Percentiles rank a stretch among this genome's conserved stretches.
phyloP scores from a whole-genome alignment of 1,140 invertebrate genomes.

The Archivesica marissinica region DNA sequence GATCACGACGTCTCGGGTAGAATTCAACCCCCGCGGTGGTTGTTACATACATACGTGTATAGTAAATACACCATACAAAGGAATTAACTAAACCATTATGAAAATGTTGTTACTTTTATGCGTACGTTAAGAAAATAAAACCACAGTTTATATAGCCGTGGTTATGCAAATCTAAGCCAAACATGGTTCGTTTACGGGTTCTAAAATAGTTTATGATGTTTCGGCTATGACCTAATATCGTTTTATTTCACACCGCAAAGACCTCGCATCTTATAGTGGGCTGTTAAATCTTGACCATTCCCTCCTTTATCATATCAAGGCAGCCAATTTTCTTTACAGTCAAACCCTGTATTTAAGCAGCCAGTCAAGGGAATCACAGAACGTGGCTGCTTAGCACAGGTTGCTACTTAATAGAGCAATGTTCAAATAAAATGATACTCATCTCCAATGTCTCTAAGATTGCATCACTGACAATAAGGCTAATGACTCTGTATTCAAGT shows the following conservation, averaged over 20 bases:
- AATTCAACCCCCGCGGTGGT: background rate
- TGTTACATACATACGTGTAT: constrained; percentile 8
- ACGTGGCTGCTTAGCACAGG: too few relatives aligned
- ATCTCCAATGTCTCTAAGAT: too few relatives aligned
- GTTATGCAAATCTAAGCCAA: background rate
- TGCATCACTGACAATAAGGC: too few relatives aligned
- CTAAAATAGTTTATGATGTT: background rate
- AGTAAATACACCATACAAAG: constrained; percentile 18
- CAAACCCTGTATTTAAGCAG: too few relatives aligned
- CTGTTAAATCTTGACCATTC: too few relatives aligned
- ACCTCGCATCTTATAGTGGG: too few relatives aligned
- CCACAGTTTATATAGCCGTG: background rate
- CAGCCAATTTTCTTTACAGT: too few relatives aligned
- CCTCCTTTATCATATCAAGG: too few relatives aligned
- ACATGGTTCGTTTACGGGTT: background rate
- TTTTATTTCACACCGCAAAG: constrained; percentile 1
- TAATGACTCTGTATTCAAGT: too few relatives aligned
- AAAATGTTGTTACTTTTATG: constrained; percentile 3
- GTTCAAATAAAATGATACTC: too few relatives aligned
- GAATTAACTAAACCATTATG: background rate
- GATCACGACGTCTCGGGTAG: background rate
- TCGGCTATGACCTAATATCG: background rate
- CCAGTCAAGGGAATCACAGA: too few relatives aligned
- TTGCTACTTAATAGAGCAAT: too few relatives aligned
- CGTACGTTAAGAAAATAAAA: background rate